Evolutionary conservation across 2,888 invertebrate genomes (phyloP).

Genomic region (Gisinianus flammeolus): DNA sequence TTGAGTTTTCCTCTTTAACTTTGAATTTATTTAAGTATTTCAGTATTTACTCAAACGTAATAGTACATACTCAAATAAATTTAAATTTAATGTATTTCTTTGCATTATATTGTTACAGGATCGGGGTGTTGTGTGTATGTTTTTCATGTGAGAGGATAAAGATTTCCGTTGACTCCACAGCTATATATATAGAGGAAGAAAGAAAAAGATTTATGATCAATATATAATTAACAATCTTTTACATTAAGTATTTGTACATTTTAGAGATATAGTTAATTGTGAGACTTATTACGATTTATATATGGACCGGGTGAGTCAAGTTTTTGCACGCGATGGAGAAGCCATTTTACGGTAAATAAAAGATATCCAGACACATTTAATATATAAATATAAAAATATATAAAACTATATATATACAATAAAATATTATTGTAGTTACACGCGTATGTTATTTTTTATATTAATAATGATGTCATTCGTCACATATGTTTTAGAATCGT

Average conservation of each 20-base stretch:
- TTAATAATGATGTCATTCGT: background rate
- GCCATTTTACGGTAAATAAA: constrained; percentile 3
- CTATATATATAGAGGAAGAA: too few species aligned
- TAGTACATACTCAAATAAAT: too few species aligned
- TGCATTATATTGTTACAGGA: too few species aligned
- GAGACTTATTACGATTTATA: background rate
- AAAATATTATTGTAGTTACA: background rate
- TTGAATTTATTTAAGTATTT: too few species aligned
- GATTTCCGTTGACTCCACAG: too few species aligned
- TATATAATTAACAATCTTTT: too few species aligned
- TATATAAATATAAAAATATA: background rate
- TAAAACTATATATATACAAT: background rate
- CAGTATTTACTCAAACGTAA: too few species aligned
- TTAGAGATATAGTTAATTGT: background rate
- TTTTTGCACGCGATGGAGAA: constrained; percentile 5
- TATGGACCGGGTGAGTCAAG: constrained; percentile 6
- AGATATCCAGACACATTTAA: background rate
- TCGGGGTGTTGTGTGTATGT: too few species aligned
- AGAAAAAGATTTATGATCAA: too few species aligned
- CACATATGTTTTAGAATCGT: constrained; percentile 26
- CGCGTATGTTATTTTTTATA: background rate
- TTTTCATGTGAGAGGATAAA: too few species aligned
- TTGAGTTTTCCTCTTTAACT: too few species aligned
- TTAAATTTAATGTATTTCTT: too few species aligned
- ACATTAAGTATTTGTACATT: background rate